Percentiles rank a stretch among this genome's conserved stretches.
These are phyloP conservation scores for Sylvicola cinctus DNA, from an alignment of 2,888 invertebrate genomes.

Conservation along the genomic window DNA sequence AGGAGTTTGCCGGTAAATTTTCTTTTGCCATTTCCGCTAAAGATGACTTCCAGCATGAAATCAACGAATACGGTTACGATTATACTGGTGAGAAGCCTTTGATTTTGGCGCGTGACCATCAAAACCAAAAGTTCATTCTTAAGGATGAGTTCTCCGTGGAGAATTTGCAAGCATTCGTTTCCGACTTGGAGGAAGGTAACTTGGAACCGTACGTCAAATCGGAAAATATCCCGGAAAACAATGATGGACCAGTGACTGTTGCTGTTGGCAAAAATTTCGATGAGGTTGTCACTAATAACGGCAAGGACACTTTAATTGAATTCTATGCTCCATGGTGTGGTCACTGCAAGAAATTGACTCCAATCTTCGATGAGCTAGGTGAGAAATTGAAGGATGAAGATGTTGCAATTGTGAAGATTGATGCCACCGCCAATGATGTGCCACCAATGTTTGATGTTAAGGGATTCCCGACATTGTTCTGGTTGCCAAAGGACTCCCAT, in stretches of 20 bases:
- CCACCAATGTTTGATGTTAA: slow-evolving; percentile 74
- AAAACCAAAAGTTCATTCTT: slow-evolving; percentile 79
- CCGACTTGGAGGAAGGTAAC: slow-evolving; percentile 58
- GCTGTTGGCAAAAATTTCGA: slow-evolving; percentile 96
- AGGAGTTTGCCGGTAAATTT: slow-evolving; percentile 28
- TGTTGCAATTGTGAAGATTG: slow-evolving; percentile 89
- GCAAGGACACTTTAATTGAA: slow-evolving; percentile 85
- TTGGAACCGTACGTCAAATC: slow-evolving; percentile 89
- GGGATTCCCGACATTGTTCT: slow-evolving; percentile 96
- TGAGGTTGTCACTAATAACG: slow-evolving; percentile 75
- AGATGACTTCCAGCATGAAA: slow-evolving; percentile 84
- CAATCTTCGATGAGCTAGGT: slow-evolving; percentile 85
- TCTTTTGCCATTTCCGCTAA: slow-evolving; percentile 82
- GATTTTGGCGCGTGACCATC: slow-evolving; percentile 60
- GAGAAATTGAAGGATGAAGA: slow-evolving; percentile 70
- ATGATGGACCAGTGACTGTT: slow-evolving; percentile 64
- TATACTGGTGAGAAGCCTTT: slow-evolving; percentile 78
- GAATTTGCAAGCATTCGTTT: slow-evolving; percentile 62
- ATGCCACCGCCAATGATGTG: slow-evolving; percentile 97
- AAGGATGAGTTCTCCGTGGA: slow-evolving; percentile 80
- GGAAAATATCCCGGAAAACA: slow-evolving; percentile 71
- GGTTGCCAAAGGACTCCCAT: slow-evolving; percentile 71
- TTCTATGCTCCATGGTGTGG: slow-evolving; percentile 99
- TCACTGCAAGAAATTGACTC: slow-evolving; percentile 91
- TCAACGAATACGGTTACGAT: slow-evolving; percentile 84